Evolutionary conservation across 2,888 invertebrate genomes (phyloP).

Genomic region (Rhagium mordax): DNA sequence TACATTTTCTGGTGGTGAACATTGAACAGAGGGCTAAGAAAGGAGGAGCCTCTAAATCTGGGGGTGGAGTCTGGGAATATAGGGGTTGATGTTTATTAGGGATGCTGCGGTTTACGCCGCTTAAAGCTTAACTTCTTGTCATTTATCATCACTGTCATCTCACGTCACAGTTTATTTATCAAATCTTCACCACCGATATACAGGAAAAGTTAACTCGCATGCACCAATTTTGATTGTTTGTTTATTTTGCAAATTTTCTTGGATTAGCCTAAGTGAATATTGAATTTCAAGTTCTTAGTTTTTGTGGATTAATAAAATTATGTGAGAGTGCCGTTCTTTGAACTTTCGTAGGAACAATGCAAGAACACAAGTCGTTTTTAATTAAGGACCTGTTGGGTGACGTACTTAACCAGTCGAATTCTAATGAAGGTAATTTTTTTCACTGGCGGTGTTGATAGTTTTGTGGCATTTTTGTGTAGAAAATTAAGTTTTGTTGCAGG

Average conservation of each 20-base stretch:
- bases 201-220: neutral
- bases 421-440: constrained; percentile 44
- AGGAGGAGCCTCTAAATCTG: constrained; percentile 40
- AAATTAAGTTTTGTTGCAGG: too few species aligned
- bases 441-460: neutral
- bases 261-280: neutral
- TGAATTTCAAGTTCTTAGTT: neutral
- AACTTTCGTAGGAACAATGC: constrained; percentile 60
- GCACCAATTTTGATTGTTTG: neutral
- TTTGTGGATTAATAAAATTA: constrained; percentile 10
- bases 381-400: constrained; percentile 89
- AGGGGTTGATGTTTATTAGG: constrained; percentile 56
- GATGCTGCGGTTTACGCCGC: constrained; percentile 58
- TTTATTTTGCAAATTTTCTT: neutral
- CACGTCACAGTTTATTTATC: constrained; percentile 29
- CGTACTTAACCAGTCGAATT: constrained; percentile 69
- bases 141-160: constrained; percentile 54
- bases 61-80: constrained; percentile 54
- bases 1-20: constrained; percentile 12
- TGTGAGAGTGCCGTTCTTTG: constrained; percentile 2
- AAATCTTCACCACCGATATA: neutral
- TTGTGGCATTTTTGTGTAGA: too few species aligned
- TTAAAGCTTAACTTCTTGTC: constrained; percentile 57
- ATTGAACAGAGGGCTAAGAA: constrained; percentile 26
- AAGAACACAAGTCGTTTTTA: constrained; percentile 86